These are phyloP conservation scores for Thryonomys swinderianus DNA, from an alignment of 2,113 vertebrate species.

Conservation along the genomic window DNA sequence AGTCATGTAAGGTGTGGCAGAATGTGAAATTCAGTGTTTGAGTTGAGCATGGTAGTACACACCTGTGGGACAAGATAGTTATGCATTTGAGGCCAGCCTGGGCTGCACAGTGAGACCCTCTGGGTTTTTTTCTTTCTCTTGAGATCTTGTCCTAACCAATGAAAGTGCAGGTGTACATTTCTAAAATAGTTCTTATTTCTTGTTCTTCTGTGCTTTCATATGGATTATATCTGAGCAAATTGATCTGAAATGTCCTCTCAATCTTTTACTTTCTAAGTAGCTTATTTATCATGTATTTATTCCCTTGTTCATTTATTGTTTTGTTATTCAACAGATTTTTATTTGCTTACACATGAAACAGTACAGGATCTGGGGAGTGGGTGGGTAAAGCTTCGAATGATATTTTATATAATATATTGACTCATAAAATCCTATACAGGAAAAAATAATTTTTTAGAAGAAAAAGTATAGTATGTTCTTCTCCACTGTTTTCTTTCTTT, in stretches of 20 bases:
- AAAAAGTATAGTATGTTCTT: constrained; percentile 60
- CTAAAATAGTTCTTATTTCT: constrained; percentile 43
- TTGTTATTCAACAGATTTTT: background rate
- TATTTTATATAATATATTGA: constrained; percentile 40
- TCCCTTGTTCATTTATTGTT: background rate
- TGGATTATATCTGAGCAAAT: background rate
- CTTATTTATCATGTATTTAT: constrained; percentile 12
- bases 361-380: background rate
- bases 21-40: constrained; percentile 24
- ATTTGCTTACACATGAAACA: constrained; percentile 19
- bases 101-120: background rate
- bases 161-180: constrained; percentile 49
- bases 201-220: background rate
- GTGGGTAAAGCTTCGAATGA: constrained; percentile 34
- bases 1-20: background rate
- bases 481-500: constrained; percentile 47
- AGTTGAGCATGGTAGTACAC: background rate
- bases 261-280: constrained; percentile 36
- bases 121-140: background rate
- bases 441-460: constrained; percentile 53
- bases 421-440: constrained; percentile 54
- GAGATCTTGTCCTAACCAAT: background rate
- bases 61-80: background rate
- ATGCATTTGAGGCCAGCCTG: background rate
- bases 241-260: constrained; percentile 51